Evolutionary conservation across 2,113 vertebrate species (phyloP).

Genomic region (Vulpes ferrilata): DNA sequence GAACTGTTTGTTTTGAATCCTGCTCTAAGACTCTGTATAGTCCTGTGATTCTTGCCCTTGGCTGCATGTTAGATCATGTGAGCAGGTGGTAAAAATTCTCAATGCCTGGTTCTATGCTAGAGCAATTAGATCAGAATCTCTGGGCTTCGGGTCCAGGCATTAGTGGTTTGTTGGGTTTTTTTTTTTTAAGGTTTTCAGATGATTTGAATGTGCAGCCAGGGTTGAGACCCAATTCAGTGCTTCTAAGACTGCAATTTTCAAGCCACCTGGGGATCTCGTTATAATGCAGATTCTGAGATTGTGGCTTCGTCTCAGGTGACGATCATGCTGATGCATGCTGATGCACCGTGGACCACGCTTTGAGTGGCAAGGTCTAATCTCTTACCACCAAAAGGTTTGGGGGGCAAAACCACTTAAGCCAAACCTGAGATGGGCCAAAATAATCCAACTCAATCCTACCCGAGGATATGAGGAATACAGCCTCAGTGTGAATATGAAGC

Average conservation of each 20-base stretch:
- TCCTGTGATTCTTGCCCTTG: background rate
- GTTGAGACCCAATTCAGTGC: background rate
- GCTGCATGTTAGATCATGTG: background rate
- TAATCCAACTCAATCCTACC: slow-evolving; percentile 31
- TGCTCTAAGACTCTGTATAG: slow-evolving; percentile 38
- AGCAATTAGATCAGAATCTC: background rate
- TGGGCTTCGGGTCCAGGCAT: background rate
- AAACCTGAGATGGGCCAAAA: slow-evolving; percentile 29
- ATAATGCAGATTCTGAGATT: background rate
- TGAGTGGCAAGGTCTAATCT: background rate
- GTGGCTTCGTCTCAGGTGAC: background rate
- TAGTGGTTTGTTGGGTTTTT: background rate
- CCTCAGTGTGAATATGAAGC: background rate
- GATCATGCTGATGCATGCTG: background rate
- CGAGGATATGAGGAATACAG: background rate
- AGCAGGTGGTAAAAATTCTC: slow-evolving; percentile 21
- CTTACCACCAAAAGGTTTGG: background rate
- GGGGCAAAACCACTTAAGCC: slow-evolving; percentile 31
- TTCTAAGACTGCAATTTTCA: background rate
- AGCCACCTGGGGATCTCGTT: background rate
- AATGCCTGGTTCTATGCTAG: background rate
- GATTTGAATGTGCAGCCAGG: background rate
- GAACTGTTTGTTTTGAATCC: slow-evolving; percentile 42
- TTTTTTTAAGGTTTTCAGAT: background rate
- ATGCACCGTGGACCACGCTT: background rate